phyloP scores from a whole-genome alignment of 2,888 invertebrate genomes.

The Smittia aterrima region DNA sequence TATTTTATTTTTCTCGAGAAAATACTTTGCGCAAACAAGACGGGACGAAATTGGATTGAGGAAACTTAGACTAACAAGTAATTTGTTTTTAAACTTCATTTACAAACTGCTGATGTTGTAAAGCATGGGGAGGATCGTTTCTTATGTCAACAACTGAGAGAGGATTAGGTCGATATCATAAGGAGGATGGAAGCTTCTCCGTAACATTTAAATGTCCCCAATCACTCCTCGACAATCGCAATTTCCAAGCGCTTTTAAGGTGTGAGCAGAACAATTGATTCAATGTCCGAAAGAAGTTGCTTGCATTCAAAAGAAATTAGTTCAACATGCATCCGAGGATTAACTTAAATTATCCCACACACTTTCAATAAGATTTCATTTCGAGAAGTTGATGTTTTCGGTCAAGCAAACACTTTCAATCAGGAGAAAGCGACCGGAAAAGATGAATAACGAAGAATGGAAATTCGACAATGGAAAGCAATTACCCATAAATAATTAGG shows the following conservation, averaged over 20 bases:
- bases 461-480: slow-evolving; percentile 30
- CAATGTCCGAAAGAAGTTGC: slow-evolving; percentile 35
- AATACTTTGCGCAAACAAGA: slow-evolving; percentile 34
- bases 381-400: slow-evolving; percentile 30
- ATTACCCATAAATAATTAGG: slow-evolving; percentile 35
- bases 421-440: slow-evolving; percentile 8
- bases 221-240: not conserved
- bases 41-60: slow-evolving; percentile 22
- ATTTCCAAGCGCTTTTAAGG: not conserved
- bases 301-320: slow-evolving; percentile 21
- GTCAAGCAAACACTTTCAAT: slow-evolving; percentile 22
- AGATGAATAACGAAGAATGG: not conserved
- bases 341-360: not conserved
- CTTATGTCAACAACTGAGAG: not conserved
- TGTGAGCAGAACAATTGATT: slow-evolving; percentile 27
- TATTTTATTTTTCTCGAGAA: not conserved
- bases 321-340: not conserved
- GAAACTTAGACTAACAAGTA: not conserved
- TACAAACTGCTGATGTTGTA: not conserved
- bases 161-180: too few species aligned
- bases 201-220: too few species aligned
- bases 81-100: not conserved
- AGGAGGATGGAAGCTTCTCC: too few species aligned
- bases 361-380: not conserved
- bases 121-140: not conserved